A percentile compares a stretch with the other conserved stretches of the same genome.
phyloP scores from a whole-genome alignment of 2,113 vertebrate genomes.

The Hippotragus niger region DNA sequence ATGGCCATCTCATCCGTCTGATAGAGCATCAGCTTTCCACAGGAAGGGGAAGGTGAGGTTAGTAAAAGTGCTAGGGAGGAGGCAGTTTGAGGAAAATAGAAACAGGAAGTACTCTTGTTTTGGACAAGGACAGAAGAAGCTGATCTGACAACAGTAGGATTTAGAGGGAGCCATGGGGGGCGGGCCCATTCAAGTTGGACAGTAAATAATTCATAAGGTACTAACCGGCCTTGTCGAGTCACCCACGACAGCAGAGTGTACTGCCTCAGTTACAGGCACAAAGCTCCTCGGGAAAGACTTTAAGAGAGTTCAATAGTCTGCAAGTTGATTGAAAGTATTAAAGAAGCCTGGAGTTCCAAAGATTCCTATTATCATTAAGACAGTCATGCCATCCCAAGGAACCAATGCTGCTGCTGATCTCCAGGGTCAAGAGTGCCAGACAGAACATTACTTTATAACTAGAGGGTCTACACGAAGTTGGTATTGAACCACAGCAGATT shows the following conservation, averaged over 20 bases:
- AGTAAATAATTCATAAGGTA: neutral
- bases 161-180: neutral
- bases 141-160: neutral
- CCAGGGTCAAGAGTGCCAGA: neutral
- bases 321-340: neutral
- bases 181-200: neutral
- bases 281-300: neutral
- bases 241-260: neutral
- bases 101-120: neutral
- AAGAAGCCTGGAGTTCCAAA: neutral
- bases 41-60: neutral
- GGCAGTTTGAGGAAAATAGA: neutral
- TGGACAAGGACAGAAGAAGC: neutral
- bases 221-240: neutral
- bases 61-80: neutral
- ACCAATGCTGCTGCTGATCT: neutral
- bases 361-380: neutral
- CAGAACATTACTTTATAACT: neutral
- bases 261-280: neutral
- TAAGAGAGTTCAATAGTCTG: neutral
- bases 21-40: neutral
- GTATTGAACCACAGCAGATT: neutral
- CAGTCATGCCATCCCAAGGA: neutral
- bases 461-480: neutral
- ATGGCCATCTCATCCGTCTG: neutral